Percentiles rank a stretch among this genome's conserved stretches.
phyloP scores from a whole-genome alignment of 2,113 vertebrate species.

The Xiphophorus couchianus region DNA sequence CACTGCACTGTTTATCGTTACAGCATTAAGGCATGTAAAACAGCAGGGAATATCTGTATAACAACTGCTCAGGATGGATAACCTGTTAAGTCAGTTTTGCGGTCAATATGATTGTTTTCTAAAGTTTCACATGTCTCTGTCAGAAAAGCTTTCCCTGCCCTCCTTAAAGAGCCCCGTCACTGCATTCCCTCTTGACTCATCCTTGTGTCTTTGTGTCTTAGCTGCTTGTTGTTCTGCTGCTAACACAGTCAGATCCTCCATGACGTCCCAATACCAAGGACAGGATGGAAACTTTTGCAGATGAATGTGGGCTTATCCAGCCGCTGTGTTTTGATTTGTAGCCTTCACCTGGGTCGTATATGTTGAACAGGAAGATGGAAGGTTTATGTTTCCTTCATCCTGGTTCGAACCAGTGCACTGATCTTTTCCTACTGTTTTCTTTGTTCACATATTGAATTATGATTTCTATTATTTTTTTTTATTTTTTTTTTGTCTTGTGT shows the following conservation, averaged over 20 bases:
- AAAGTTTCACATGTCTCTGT: neutral
- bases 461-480: neutral
- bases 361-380: constrained; percentile 16
- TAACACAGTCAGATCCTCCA: neutral
- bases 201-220: constrained; percentile 7
- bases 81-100: neutral
- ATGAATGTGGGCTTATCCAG: neutral
- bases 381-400: neutral
- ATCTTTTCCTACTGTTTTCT: neutral
- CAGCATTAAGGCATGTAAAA: neutral
- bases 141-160: neutral
- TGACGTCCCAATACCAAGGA: constrained; percentile 25
- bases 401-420: neutral
- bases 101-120: neutral
- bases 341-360: constrained; percentile 23
- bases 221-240: constrained; percentile 1
- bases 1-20: neutral
- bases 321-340: constrained; percentile 41
- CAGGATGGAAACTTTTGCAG: constrained; percentile 4
- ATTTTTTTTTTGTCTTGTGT: fast-evolving
- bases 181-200: neutral
- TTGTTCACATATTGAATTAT: neutral
- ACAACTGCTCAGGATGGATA: neutral
- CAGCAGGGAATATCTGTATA: neutral
- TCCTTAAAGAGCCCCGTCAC: neutral